Evolutionary conservation across 2,113 vertebrate species (phyloP).

Genomic region (Sylvilagus bachmani): DNA sequence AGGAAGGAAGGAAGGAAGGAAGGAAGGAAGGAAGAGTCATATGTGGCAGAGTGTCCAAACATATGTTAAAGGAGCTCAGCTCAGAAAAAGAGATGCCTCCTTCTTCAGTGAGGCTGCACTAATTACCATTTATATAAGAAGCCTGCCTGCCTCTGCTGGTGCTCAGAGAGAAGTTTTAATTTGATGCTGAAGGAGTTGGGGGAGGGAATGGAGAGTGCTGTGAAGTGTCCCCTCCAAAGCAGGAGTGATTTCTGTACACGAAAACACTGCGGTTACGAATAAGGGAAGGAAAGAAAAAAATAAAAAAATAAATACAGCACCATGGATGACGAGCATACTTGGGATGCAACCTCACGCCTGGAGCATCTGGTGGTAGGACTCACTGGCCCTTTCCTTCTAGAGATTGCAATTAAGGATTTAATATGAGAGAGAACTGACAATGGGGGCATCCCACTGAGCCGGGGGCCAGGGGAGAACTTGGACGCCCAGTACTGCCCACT

Average conservation of each 20-base stretch:
- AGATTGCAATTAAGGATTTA: background rate
- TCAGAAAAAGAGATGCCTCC: background rate
- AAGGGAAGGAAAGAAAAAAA: background rate
- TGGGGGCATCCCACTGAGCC: background rate
- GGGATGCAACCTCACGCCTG: background rate
- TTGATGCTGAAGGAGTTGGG: conserved; percentile 46
- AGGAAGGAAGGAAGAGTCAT: background rate
- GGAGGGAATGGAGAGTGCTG: background rate
- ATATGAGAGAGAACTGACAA: background rate
- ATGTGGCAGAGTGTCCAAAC: background rate
- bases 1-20: background rate
- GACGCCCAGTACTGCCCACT: background rate
- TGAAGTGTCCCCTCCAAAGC: conserved; percentile 53
- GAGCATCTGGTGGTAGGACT: background rate
- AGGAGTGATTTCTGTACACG: conserved; percentile 14
- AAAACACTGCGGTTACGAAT: conserved; percentile 49
- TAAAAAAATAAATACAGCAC: no score
- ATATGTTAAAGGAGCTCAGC: background rate
- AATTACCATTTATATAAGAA: conserved; percentile 69
- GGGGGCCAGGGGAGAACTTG: background rate
- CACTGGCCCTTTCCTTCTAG: background rate
- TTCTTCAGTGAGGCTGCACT: conserved; percentile 13
- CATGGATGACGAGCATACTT: background rate
- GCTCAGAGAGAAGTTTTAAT: conserved; percentile 55
- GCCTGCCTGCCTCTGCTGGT: conserved; percentile 21